Evolutionary conservation across 1,140 invertebrate genomes (phyloP).

Genomic region (Habropoda laboriosa): DNA sequence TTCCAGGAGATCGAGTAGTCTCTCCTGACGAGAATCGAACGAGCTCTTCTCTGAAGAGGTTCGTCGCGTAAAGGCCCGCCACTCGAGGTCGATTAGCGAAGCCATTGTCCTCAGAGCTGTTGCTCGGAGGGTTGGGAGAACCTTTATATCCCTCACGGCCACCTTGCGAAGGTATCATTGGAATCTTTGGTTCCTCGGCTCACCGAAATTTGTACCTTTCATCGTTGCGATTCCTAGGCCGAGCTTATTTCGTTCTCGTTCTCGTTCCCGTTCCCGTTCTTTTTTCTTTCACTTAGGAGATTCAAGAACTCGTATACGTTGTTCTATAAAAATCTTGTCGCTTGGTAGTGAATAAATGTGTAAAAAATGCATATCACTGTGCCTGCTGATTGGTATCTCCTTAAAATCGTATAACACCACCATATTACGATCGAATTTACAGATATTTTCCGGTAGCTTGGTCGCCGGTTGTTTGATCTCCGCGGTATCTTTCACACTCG

Average conservation of each 20-base stretch:
- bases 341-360: neutral
- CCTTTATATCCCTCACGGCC: constrained; percentile 76
- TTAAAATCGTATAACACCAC: neutral
- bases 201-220: constrained; percentile 33
- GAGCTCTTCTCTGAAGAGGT: constrained; percentile 68
- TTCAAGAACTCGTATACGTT: neutral
- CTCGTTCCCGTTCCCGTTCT: neutral
- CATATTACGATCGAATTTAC: neutral
- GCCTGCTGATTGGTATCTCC: too few relatives aligned
- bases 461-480: neutral
- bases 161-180: constrained; percentile 79
- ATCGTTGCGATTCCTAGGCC: constrained; percentile 36
- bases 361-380: neutral
- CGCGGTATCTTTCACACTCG: neutral
- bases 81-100: constrained; percentile 75
- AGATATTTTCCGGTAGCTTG: neutral
- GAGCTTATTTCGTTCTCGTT: constrained; percentile 3
- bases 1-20: constrained; percentile 63
- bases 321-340: too few relatives aligned
- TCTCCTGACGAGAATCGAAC: constrained; percentile 68
- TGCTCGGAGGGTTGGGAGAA: constrained; percentile 78
- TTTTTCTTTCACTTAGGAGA: neutral
- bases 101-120: constrained; percentile 77
- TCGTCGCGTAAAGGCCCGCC: constrained; percentile 72
- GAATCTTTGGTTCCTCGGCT: constrained; percentile 58